Conservation (phyloP, 2,113 vertebrate species). For the Etheostoma spectabile region DNA sequence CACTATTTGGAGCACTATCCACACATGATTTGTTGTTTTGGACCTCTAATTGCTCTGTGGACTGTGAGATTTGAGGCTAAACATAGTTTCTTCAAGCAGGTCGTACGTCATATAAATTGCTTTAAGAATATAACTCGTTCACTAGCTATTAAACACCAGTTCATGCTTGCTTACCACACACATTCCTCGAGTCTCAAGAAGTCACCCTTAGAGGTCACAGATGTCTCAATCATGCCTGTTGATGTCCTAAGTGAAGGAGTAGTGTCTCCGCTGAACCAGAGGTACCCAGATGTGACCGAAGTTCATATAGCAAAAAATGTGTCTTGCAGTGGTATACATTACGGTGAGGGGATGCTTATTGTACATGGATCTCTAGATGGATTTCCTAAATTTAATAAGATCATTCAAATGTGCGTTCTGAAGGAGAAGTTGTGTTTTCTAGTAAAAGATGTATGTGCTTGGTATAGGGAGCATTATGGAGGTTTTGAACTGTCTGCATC, state of each 20-base stretch:
- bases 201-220: background rate
- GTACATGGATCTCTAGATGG: slow-evolving; percentile 43
- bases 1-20: too few relatives aligned
- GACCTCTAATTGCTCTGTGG: too few relatives aligned
- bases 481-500: slow-evolving; percentile 32
- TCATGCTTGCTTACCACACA: background rate
- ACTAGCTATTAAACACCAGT: too few relatives aligned
- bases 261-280: background rate
- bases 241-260: background rate
- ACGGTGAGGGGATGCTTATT: slow-evolving; percentile 49
- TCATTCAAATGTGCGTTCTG: slow-evolving; percentile 46
- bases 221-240: background rate
- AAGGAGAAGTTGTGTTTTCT: slow-evolving; percentile 33
- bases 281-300: background rate
- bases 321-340: slow-evolving; percentile 32
- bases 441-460: slow-evolving; percentile 29
- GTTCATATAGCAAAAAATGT: background rate
- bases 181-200: background rate
- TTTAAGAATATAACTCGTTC: too few relatives aligned
- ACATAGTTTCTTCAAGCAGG: too few relatives aligned
- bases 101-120: too few relatives aligned
- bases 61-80: too few relatives aligned
- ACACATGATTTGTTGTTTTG: too few relatives aligned
- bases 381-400: slow-evolving; percentile 46
- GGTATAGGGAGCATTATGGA: slow-evolving; percentile 53